Conservation (phyloP, 2,113 vertebrate species). For the Chauna torquata region DNA sequence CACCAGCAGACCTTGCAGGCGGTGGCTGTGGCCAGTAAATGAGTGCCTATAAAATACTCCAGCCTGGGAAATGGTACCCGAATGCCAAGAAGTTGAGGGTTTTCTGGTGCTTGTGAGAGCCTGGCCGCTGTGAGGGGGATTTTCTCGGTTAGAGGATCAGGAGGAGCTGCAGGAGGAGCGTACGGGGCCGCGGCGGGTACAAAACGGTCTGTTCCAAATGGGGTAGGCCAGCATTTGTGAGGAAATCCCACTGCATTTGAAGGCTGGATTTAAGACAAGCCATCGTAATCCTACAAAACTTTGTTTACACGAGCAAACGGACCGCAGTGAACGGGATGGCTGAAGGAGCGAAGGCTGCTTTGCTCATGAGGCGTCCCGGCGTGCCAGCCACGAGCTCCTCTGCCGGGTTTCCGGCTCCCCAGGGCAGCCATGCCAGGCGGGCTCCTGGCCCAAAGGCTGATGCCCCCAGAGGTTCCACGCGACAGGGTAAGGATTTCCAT, state of each 20-base stretch:
- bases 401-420: not conserved
- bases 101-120: not conserved
- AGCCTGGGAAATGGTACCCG: not conserved
- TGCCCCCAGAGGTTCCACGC: not conserved
- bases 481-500: not conserved
- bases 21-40: not conserved
- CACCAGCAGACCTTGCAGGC: not conserved
- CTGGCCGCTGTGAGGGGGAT: not conserved
- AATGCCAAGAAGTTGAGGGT: not conserved
- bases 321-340: not conserved
- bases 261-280: constrained; percentile 43
- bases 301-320: not conserved
- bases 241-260: constrained; percentile 27
- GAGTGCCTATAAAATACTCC: not conserved
- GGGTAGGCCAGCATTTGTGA: not conserved
- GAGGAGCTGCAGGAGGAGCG: not conserved
- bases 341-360: not conserved
- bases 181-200: not conserved
- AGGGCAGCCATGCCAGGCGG: not conserved
- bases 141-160: not conserved
- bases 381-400: fast-evolving
- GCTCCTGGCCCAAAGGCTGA: not conserved
- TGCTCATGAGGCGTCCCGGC: not conserved
- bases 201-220: not conserved
- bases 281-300: constrained; percentile 30